phyloP scores from a whole-genome alignment of 2,888 invertebrate genomes.

The Cerastoderma edule region DNA sequence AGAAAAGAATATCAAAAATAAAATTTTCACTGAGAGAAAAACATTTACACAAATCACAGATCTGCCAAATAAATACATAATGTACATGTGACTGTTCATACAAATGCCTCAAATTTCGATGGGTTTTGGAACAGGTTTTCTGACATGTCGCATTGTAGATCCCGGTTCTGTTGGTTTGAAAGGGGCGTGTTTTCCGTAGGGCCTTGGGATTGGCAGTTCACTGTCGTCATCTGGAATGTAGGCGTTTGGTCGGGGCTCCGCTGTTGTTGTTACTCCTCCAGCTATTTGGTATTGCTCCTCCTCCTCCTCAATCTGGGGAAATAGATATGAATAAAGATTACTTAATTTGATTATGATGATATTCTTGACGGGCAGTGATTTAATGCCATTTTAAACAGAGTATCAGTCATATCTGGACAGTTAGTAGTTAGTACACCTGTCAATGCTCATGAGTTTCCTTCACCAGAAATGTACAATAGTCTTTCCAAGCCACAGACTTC shows the following conservation, averaged over 20 bases:
- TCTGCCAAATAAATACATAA: background rate
- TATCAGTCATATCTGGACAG: background rate
- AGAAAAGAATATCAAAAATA: too few relatives aligned
- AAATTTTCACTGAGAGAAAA: too few relatives aligned
- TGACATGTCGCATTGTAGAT: conserved; percentile 83
- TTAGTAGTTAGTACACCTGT: too few relatives aligned
- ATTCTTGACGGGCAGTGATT: background rate
- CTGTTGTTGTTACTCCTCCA: conserved; percentile 82
- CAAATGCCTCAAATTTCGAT: conserved; percentile 82
- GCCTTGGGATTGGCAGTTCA: conserved; percentile 83
- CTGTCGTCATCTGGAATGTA: conserved; percentile 83
- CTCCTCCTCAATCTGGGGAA: conserved; percentile 78
- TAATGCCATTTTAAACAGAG: background rate
- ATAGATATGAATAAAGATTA: background rate
- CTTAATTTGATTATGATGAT: background rate
- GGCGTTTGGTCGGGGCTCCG: conserved; percentile 84
- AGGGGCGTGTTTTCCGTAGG: conserved; percentile 83
- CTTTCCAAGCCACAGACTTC: too few relatives aligned
- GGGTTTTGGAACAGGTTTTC: conserved; percentile 83
- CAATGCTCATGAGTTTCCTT: too few relatives aligned
- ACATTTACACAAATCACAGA: conserved; percentile 13
- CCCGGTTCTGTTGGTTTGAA: conserved; percentile 83
- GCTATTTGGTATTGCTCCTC: conserved; percentile 82
- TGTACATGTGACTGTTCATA: background rate
- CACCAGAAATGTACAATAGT: too few relatives aligned